Conservation (phyloP, 2,113 vertebrate species). For the Grantiella picta region DNA sequence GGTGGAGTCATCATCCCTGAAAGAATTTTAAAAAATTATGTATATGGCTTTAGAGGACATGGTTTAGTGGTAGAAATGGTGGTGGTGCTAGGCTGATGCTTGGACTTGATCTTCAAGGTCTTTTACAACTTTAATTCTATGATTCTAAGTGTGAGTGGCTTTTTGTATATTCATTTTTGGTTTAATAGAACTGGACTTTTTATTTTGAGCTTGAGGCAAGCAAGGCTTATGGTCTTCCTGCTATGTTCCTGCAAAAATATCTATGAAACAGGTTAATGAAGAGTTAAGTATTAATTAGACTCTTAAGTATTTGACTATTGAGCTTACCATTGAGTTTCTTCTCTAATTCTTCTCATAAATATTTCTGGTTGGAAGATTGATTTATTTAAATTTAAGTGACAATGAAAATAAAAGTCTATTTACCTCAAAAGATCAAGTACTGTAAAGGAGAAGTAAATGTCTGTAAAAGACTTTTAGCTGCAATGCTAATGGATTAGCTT, state of each 20-base stretch:
- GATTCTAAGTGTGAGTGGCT: accelerated
- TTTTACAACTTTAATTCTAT: background rate
- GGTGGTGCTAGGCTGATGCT: background rate
- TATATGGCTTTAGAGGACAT: background rate
- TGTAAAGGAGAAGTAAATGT: background rate
- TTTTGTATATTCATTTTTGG: background rate
- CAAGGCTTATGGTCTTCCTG: background rate
- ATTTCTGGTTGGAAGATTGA: background rate
- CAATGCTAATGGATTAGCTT: background rate
- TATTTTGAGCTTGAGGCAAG: background rate
- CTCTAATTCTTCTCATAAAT: background rate
- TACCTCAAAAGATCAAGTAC: background rate
- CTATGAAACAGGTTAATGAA: background rate
- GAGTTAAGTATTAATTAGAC: background rate
- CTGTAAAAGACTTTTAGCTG: background rate
- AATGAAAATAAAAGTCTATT: background rate
- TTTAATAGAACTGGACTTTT: background rate
- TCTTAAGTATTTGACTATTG: background rate
- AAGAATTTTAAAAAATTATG: background rate
- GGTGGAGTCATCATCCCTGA: background rate
- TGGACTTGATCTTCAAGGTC: background rate
- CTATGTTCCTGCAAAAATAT: background rate
- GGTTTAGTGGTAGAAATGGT: background rate
- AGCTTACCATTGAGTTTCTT: background rate
- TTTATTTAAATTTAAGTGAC: background rate